Conservation (phyloP, 92 coral and sea anemone genomes). For the Umimayanthus chanpuru region DNA sequence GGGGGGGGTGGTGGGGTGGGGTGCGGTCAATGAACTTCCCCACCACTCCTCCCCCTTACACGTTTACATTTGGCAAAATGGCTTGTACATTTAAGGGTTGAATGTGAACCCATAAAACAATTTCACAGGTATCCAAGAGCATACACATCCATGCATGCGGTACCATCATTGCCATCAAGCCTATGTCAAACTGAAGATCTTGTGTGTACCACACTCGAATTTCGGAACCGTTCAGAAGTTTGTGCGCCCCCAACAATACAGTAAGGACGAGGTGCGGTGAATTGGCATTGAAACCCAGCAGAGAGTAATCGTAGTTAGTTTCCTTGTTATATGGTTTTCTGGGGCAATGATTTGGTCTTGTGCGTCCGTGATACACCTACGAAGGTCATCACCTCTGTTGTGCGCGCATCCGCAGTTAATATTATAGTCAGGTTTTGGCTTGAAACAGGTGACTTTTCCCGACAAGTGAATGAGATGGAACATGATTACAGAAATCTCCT, state of each 20-base stretch:
- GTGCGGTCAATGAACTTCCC: too few relatives aligned
- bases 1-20: too few relatives aligned
- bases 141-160: constrained; percentile 7
- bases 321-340: neutral
- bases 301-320: neutral
- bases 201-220: constrained; percentile 24
- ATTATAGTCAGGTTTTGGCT: too few relatives aligned
- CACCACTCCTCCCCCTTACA: too few relatives aligned
- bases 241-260: neutral
- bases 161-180: neutral
- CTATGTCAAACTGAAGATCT: neutral
- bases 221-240: neutral
- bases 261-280: constrained; percentile 21
- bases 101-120: too few relatives aligned
- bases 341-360: neutral
- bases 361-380: neutral
- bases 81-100: too few relatives aligned
- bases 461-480: neutral
- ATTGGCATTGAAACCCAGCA: constrained; percentile 13
- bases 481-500: too few relatives aligned
- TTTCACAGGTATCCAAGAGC: neutral
- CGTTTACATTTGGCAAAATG: too few relatives aligned
- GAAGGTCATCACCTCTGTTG: neutral
- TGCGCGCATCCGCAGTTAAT: constrained; percentile 9
- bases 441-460: neutral